Base-by-base conservation (phyloP, 2,797 vertebrate genomes). In the Scomberomorus guttatus region DNA sequence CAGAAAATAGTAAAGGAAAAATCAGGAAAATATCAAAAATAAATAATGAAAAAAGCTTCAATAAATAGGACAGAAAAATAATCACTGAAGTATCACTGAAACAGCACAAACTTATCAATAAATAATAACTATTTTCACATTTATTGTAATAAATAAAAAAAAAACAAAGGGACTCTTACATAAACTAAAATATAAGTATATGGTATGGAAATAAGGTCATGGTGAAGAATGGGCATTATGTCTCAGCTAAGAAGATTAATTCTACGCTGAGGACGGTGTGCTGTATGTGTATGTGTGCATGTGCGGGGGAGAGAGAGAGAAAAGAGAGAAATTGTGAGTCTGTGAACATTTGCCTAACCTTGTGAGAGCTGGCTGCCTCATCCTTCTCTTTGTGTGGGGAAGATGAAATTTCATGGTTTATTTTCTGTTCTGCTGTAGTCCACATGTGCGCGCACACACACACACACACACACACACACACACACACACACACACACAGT, bases 341-440 rank as follows among this genome's bases (percentile, higher is more conserved):
- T 70, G 77, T 52, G 61, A 74, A 56, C 64, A 65, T 75, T 60
- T 85, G 57, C 42, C 60, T 70, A 80, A 79, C 80, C 68, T 71
- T 61, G 71, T 59, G 67, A 75, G 65, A 79, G 48, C 62, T 57
- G 46, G 15, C 27, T 60, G 72, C 67, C 73, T 72, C 87, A 75
- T 75, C 70, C 27, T 54, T 72, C 66, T 69, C 54, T 77, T 70
- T 79, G 75, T 81, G 57, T 44, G 32, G 37, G 34, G 32, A 72
- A 72, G 37, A 81, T 75, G 75, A 87, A 75, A 90, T 90, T 78
- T 85, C 63, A 73, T 75, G 75, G 63, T 78, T 72, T 69, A 56
- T 82, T 80, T 86, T 84, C 67, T 48, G 46, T 77, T 77, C 56
- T 58, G 22, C 54, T 55, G 54, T 50, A 80, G 48, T 81, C 75